These are phyloP conservation scores for Rhabdornis inornatus DNA, from an alignment of 2,113 vertebrate species.

Conservation along the genomic window DNA sequence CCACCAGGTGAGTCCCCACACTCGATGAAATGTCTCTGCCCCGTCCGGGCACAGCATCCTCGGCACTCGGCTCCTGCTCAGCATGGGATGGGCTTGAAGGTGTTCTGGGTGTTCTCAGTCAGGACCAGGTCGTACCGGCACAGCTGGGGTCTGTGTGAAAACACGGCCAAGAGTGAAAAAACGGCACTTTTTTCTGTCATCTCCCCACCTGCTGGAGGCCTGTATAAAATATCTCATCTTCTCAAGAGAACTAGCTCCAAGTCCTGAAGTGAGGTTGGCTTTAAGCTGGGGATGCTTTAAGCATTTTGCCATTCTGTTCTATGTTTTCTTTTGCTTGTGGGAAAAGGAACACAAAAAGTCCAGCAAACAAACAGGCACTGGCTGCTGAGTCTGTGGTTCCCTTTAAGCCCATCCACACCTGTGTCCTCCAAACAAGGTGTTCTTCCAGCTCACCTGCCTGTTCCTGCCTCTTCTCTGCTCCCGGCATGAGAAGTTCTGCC, in stretches of 20 bases:
- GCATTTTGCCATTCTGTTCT: not conserved
- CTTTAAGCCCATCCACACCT: too few species aligned
- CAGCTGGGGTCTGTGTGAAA: conserved; percentile 74
- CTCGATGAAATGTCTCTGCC: not conserved
- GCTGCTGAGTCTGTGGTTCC: not conserved
- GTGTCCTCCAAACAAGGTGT: not conserved
- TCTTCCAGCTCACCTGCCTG: not conserved
- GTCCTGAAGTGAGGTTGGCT: not conserved
- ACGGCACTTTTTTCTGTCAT: rapidly evolving
- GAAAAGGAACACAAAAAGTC: not conserved
- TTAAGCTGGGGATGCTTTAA: not conserved
- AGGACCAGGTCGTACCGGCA: conserved; percentile 88
- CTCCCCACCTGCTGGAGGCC: not conserved
- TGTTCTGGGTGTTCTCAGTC: conserved; percentile 77
- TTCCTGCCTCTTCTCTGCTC: not conserved
- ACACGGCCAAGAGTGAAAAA: not conserved
- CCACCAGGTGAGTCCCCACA: not conserved
- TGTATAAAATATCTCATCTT: rapidly evolving
- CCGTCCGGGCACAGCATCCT: rapidly evolving
- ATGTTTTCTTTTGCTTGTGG: rapidly evolving
- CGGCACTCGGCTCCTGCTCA: not conserved
- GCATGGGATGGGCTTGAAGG: conserved; percentile 83
- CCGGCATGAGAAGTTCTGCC: rapidly evolving
- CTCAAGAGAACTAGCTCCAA: not conserved
- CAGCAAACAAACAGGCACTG: not conserved